Percentiles rank a stretch among this genome's conserved stretches.
phyloP scores from a whole-genome alignment of 2,113 vertebrate genomes.

The Cromileptes altivelis region DNA sequence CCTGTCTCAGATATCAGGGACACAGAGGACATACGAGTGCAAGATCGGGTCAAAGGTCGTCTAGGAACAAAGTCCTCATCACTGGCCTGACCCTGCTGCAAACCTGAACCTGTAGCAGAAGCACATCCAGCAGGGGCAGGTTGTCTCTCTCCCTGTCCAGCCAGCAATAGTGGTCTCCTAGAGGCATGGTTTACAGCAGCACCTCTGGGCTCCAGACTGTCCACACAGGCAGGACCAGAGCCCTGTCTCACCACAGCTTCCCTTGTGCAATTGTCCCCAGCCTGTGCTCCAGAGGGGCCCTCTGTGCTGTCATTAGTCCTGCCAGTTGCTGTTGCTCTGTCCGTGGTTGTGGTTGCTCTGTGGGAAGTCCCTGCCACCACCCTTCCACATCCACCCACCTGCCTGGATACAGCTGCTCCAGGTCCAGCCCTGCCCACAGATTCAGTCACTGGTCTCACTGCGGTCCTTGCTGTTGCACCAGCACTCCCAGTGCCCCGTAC shows the following conservation, averaged over 20 bases:
- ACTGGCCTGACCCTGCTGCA: conserved; percentile 68
- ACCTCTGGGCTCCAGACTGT: background rate
- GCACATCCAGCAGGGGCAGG: background rate
- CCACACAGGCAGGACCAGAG: background rate
- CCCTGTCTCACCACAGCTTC: background rate
- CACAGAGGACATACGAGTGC: conserved; percentile 91
- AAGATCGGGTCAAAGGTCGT: conserved; percentile 93
- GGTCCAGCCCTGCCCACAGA: conserved; percentile 50
- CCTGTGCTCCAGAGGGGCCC: background rate
- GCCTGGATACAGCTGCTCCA: conserved; percentile 2
- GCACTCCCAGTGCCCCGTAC: conserved; percentile 13
- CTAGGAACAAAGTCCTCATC: conserved; percentile 87
- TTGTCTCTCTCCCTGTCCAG: conserved; percentile 29
- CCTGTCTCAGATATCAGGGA: conserved; percentile 92
- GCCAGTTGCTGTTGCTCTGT: conserved; percentile 22
- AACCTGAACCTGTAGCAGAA: conserved; percentile 8
- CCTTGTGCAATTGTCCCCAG: background rate
- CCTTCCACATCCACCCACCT: conserved; percentile 32
- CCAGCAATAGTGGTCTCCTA: background rate
- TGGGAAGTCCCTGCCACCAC: background rate
- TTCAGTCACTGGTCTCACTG: conserved; percentile 9
- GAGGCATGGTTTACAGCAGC: background rate
- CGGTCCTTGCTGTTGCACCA: conserved; percentile 25
- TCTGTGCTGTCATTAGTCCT: conserved; percentile 26
- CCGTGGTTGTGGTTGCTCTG: conserved; percentile 16